Evolutionary conservation across 2,888 invertebrate species (phyloP), one percentile per base, ranked within the genome.

Genomic region (Mechanitis messenoides): DNA sequence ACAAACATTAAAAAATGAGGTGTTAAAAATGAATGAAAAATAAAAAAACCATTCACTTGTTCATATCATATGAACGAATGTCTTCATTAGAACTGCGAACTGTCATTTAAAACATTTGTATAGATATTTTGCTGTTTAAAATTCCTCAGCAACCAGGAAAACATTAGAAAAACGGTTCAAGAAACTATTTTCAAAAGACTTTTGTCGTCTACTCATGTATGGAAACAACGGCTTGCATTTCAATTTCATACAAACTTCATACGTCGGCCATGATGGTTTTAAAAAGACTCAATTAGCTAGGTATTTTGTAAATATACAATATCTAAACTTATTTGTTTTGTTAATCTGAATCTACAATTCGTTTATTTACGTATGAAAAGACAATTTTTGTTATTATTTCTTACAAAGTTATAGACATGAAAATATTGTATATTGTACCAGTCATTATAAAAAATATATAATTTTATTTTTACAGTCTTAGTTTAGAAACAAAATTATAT

Each of bases 101-200:
- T 5, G 35, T 35, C 35, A 20, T 20, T 35, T 3, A 35, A 35
- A 42, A 42, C 42, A 42, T 42, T 42, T 42, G 42, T 42, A 42
- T 9, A 9, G 42, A 42, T 9, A 42, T 35, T 35, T 35, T 35
- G 47, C 47, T 47, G n/a, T 47, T 47, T 11, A 20, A 47, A 47
- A 47, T 47, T 47, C 47, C 47, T 20, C 47, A 31, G 9, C 9
- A 50, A 50, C 7, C 50, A 50, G 50, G 50, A 50, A 50, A 31
- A 2, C 50, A 6, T 31, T 28, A 50, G 50, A 6, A 31, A 31
- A 31, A 31, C 50, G 31, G 50, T 50, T 50, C 50, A 50, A 50
- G 50, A 50, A 50, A 50, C 50, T 50, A 31, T 50, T n/a, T 50
- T 50, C 31, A 50, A 50, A 50, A 31, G 31, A 50, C 50, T 31